Evolutionary conservation across 2,797 vertebrate genomes (phyloP).

Genomic region (Centropyge bicolor): DNA sequence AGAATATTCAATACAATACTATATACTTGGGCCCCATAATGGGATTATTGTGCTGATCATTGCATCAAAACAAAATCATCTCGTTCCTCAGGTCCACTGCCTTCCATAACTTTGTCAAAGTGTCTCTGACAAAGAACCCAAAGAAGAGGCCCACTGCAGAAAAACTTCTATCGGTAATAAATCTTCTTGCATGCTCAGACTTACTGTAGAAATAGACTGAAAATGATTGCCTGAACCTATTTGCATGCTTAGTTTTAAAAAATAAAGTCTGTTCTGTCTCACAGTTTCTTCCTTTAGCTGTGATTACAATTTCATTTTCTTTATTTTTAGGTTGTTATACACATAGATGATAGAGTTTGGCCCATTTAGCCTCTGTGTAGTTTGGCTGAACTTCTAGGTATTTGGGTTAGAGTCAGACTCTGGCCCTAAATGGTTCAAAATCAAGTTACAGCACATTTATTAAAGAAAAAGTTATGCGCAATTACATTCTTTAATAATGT

Average conservation of each 20-base stretch:
- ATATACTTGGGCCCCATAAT: neutral
- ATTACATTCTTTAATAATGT: neutral
- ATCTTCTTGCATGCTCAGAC: conserved; percentile 1
- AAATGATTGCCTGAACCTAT: conserved; percentile 9
- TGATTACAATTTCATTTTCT: neutral
- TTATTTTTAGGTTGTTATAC: neutral
- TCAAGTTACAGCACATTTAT: conserved; percentile 9
- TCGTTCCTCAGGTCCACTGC: conserved; percentile 87
- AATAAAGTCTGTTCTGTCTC: neutral
- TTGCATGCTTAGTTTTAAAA: neutral
- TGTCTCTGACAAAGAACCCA: conserved; percentile 97
- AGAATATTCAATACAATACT: neutral
- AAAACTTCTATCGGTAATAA: conserved; percentile 92
- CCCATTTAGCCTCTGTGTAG: conserved; percentile 13
- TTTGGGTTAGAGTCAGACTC: neutral
- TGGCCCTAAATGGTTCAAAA: neutral
- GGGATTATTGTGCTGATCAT: neutral
- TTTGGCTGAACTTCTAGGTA: conserved; percentile 33
- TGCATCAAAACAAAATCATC: conserved; percentile 24
- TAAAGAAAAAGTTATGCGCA: conserved; percentile 7
- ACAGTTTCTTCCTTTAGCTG: neutral
- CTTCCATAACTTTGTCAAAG: conserved; percentile 98
- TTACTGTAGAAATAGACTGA: neutral
- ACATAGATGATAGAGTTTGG: neutral
- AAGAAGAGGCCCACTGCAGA: conserved; percentile 98